Conservation (phyloP, 2,888 invertebrate genomes). For the Amphipoea oculea region DNA sequence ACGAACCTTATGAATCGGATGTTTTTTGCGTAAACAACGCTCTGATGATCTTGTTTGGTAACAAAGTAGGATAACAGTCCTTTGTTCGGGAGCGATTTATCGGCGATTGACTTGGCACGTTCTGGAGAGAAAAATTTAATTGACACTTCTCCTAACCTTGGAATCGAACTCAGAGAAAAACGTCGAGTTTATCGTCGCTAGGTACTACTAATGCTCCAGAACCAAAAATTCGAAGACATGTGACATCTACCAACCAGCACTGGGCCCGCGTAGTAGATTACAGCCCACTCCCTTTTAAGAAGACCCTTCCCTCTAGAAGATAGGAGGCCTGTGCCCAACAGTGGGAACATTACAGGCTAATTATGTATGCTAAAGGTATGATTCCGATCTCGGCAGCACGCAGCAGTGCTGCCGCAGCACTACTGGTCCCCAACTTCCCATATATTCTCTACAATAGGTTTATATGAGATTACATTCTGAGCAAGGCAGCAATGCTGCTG, state of each 20-base stretch:
- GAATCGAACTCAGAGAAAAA: neutral
- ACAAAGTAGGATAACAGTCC: conserved; percentile 41
- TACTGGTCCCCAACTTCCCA: no score
- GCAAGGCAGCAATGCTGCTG: no score
- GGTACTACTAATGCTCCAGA: neutral
- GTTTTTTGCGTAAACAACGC: conserved; percentile 48
- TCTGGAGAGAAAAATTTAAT: conserved; percentile 10
- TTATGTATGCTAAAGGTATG: neutral
- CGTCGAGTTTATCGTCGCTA: neutral
- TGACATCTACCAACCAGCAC: no score
- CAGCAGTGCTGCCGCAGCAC: no score
- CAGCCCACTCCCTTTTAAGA: neutral
- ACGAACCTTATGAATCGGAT: conserved; percentile 32
- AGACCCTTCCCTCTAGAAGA: neutral
- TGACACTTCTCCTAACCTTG: neutral
- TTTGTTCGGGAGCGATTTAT: conserved; percentile 20
- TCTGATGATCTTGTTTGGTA: conserved; percentile 44
- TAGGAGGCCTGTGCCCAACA: neutral
- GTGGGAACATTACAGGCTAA: neutral
- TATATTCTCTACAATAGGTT: no score
- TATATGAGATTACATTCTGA: no score
- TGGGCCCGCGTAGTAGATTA: no score
- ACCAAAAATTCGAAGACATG: neutral
- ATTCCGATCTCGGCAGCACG: no score
- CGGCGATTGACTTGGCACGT: conserved; percentile 2